Percentiles rank a stretch among this genome's conserved stretches.
Evolutionary conservation across 2,113 vertebrate species (phyloP).

Genomic region (Scortum barcoo): DNA sequence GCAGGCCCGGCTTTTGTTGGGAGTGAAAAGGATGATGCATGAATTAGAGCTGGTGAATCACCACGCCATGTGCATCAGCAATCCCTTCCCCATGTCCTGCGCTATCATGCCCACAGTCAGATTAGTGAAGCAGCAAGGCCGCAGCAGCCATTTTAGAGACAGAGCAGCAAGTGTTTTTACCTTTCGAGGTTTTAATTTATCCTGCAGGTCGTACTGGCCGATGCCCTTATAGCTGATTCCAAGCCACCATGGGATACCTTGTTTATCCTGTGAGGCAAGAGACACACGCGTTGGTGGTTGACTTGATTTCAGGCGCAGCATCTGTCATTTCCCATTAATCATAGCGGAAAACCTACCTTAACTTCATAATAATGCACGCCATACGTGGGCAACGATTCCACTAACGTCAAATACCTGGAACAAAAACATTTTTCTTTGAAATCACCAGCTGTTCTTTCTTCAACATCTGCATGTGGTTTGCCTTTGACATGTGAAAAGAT

Average conservation of each 20-base stretch:
- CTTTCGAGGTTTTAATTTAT: constrained; percentile 95
- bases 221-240: constrained; percentile 99
- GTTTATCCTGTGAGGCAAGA: constrained; percentile 90
- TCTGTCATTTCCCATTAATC: constrained; percentile 43
- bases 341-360: constrained; percentile 88
- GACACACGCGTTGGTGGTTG: not conserved
- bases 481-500: constrained; percentile 10
- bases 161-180: constrained; percentile 59
- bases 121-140: constrained; percentile 15
- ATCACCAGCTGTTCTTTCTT: constrained; percentile 16
- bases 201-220: constrained; percentile 97
- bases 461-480: constrained; percentile 32
- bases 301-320: constrained; percentile 34
- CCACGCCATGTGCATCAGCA: constrained; percentile 20
- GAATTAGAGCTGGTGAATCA: constrained; percentile 65
- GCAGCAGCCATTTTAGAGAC: constrained; percentile 22
- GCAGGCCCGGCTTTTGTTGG: constrained; percentile 32
- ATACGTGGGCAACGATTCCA: constrained; percentile 96
- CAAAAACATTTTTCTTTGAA: constrained; percentile 50
- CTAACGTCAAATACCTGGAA: constrained; percentile 96
- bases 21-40: constrained; percentile 47
- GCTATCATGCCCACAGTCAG: constrained; percentile 23
- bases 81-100: constrained; percentile 21
- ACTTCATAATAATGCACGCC: constrained; percentile 99
- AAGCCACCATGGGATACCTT: constrained; percentile 99